phyloP scores from a whole-genome alignment of 2,888 invertebrate species.

The Dorcus hopei region DNA sequence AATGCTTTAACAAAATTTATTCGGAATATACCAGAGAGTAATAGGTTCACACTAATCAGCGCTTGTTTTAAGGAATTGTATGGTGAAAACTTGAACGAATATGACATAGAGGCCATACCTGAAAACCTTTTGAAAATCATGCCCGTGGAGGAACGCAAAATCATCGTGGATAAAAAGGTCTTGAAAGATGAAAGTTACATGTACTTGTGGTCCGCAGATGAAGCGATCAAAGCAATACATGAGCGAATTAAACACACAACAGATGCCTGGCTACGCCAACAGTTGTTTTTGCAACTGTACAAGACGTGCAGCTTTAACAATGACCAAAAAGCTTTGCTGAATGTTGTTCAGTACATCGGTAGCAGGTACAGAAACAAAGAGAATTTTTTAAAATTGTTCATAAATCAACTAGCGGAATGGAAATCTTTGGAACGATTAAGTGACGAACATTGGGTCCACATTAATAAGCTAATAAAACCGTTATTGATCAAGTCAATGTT shows the following conservation, averaged over 20 bases:
- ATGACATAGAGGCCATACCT: too few species aligned
- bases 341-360: neutral
- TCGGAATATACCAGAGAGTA: neutral
- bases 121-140: slow-evolving; percentile 4
- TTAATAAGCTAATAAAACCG: neutral
- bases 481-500: neutral
- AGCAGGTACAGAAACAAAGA: slow-evolving; percentile 4
- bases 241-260: neutral
- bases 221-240: neutral
- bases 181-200: neutral
- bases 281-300: neutral
- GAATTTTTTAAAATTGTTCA: neutral
- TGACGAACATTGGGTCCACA: neutral
- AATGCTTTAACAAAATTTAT: neutral
- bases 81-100: too few species aligned
- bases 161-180: slow-evolving; percentile 1
- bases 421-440: neutral
- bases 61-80: too few species aligned
- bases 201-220: neutral
- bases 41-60: too few species aligned
- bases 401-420: neutral
- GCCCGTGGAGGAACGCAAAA: slow-evolving; percentile 2
- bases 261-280: neutral
- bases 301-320: too few species aligned
- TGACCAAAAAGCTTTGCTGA: neutral